Base-by-base conservation (phyloP, 2,888 invertebrate species). In the Cantharis lateralis region DNA sequence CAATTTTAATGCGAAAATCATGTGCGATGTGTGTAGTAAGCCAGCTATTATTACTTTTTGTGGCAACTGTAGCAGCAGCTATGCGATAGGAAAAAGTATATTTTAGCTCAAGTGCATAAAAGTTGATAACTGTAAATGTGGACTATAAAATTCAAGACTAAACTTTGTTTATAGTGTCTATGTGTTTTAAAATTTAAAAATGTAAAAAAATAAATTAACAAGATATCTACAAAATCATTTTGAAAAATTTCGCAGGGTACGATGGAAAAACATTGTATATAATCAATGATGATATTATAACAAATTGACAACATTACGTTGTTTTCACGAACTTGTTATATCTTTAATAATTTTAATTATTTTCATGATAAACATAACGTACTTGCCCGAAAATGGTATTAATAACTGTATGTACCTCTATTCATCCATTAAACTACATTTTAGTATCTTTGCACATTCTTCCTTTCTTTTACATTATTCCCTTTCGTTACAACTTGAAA, bases 1-100 rank as follows among this genome's bases (percentile, higher is more conserved):
- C 96, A 83, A 96, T 96, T 85, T 92, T 95, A 84, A 93, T 95
- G 87, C 92, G 95, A 87, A 95, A 94, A 84, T 88, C 88, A 48
- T 87, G 87, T 80, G 86, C 87, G 78, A 87, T 87, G 82, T 87
- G 87, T 80, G 84, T 87, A 79, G 86, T 86, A 72, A 87, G 87
- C 79, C 87, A 88, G 82, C 81, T 88, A 24, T 81, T 87, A 76
- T 80, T 87, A 13, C 84, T 88, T 66, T 82, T 87, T 69, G 82
- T 87, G 75, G 84, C 86, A 68, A 83, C 84, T 74, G 81, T 87
- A 75, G 84, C 85, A 26, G 85, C 86, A 15, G 85, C 87, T 73
- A 83, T 87, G 83, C 87, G 87, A 88, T 88, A 88, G 87, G 70
- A 77, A 69, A 77, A 62, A 71, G 70, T 71, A 48, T 68, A 68